Conservation (phyloP, 1,140 invertebrate genomes). For the Dinothrombium tinctorium region DNA sequence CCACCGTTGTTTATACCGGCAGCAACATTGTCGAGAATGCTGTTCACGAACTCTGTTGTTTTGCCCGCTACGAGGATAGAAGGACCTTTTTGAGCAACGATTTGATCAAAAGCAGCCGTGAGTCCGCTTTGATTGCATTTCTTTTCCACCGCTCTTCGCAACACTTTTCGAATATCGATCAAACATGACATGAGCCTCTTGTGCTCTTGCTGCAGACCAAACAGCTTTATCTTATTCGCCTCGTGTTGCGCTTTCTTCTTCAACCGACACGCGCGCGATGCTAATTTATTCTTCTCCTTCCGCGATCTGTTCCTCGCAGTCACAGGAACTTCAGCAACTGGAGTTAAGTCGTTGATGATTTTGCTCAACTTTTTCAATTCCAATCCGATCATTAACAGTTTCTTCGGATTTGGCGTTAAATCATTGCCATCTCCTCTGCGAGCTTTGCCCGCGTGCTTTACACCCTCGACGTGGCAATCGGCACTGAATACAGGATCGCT, state of each 20-base stretch:
- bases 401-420: conserved; percentile 75
- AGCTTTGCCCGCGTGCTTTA: conserved; percentile 53
- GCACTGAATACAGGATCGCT: conserved; percentile 82
- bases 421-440: conserved; percentile 93
- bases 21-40: conserved; percentile 14
- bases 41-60: conserved; percentile 16
- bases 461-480: conserved; percentile 45
- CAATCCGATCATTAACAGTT: conserved; percentile 64
- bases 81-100: conserved; percentile 1
- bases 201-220: conserved; percentile 76
- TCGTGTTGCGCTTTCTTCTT: conserved; percentile 89
- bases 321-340: conserved; percentile 72
- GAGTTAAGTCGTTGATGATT: conserved; percentile 83
- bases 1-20: conserved; percentile 13
- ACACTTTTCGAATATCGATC: not conserved
- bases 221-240: conserved; percentile 80
- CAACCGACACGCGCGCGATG: conserved; percentile 73
- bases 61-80: conserved; percentile 15
- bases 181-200: conserved; percentile 35
- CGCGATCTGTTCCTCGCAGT: conserved; percentile 61
- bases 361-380: conserved; percentile 76
- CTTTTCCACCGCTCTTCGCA: not conserved
- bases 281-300: conserved; percentile 93
- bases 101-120: not conserved
- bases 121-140: not conserved